Evolutionary conservation across 2,113 vertebrate species (phyloP).

Genomic region (Pelodiscus sinensis): DNA sequence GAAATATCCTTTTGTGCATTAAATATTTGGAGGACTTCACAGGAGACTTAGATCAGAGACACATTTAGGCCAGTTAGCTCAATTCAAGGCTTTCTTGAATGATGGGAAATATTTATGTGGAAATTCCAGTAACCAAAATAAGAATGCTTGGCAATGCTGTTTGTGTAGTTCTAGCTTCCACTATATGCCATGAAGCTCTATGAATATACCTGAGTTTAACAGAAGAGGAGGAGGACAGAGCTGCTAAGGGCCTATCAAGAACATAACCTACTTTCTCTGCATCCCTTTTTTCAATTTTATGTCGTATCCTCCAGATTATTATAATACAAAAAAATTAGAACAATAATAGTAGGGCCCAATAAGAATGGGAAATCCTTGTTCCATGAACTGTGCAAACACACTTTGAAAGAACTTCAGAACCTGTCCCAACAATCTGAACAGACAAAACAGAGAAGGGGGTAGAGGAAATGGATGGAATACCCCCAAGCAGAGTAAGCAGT

Average conservation of each 20-base stretch:
- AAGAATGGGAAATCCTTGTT: not conserved
- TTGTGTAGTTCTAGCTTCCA: not conserved
- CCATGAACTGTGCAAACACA: not conserved
- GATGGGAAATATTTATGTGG: not conserved
- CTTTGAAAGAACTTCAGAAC: not conserved
- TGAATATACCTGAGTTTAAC: not conserved
- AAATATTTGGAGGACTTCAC: not conserved
- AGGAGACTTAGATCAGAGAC: not conserved
- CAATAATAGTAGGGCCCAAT: not conserved
- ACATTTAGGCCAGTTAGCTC: fast-evolving
- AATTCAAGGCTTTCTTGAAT: not conserved
- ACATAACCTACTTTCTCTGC: not conserved
- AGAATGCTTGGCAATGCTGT: not conserved
- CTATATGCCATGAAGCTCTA: not conserved
- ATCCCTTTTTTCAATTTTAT: not conserved
- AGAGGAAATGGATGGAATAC: too few species aligned
- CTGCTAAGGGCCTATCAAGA: not conserved
- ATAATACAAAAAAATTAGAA: not conserved
- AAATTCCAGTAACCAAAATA: not conserved
- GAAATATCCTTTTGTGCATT: not conserved
- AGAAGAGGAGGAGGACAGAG: not conserved
- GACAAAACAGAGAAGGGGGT: too few species aligned
- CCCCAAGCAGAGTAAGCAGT: too few species aligned
- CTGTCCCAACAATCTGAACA: too few species aligned
- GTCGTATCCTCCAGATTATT: not conserved